A percentile compares a stretch with the other conserved stretches of the same genome.
phyloP scores from a whole-genome alignment of 1,140 invertebrate genomes.

The Nasonia longicornis region DNA sequence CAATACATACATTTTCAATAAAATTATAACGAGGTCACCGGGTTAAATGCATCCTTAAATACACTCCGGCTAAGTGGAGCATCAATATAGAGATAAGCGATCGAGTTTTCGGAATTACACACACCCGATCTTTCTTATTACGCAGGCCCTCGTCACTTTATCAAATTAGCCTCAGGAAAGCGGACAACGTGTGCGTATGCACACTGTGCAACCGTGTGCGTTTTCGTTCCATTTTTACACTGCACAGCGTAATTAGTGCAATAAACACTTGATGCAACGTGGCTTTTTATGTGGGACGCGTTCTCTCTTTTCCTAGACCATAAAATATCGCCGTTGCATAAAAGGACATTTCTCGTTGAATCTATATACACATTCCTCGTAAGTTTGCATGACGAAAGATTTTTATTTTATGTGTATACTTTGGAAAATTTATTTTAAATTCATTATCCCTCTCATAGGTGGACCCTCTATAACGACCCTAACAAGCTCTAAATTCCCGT shows the following conservation, averaged over 20 bases:
- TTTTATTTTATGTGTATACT: too few species aligned
- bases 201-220: background rate
- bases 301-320: background rate
- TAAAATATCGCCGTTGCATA: background rate
- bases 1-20: too few species aligned
- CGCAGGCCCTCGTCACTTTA: background rate
- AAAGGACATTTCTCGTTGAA: background rate
- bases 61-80: background rate
- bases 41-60: too few species aligned
- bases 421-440: too few species aligned
- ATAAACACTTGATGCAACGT: background rate
- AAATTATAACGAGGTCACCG: too few species aligned
- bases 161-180: slow-evolving; percentile 15
- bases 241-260: background rate
- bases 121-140: background rate
- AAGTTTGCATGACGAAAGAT: too few species aligned
- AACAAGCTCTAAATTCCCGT: too few species aligned
- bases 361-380: too few species aligned
- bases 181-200: background rate
- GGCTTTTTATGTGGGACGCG: too few species aligned
- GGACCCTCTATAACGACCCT: too few species aligned
- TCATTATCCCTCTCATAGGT: too few species aligned
- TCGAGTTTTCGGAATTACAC: background rate
- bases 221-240: background rate
- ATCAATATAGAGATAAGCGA: background rate